Conservation (phyloP, 2,797 vertebrate genomes). For the Sternotherus odoratus region DNA sequence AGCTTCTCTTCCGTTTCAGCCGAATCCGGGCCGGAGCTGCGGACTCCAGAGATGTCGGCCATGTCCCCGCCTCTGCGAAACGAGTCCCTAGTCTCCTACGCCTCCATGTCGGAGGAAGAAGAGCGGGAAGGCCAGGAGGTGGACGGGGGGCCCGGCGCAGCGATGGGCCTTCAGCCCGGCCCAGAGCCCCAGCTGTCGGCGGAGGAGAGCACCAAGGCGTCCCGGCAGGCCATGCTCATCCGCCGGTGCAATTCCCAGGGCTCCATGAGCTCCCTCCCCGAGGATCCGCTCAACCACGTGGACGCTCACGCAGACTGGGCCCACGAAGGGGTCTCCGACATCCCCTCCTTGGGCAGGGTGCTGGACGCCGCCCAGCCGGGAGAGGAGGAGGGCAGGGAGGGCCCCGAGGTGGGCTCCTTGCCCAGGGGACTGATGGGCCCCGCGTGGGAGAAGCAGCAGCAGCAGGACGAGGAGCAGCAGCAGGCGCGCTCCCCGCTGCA, state of each 20-base stretch:
- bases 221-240: slow-evolving; percentile 61
- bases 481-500: slow-evolving; percentile 48
- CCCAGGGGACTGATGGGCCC: slow-evolving; percentile 55
- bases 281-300: slow-evolving; percentile 63
- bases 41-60: slow-evolving; percentile 54
- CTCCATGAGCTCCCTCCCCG: slow-evolving; percentile 65
- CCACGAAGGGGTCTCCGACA: slow-evolving; percentile 36
- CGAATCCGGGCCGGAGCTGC: slow-evolving; percentile 50
- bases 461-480: background rate
- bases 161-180: background rate
- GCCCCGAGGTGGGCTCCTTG: slow-evolving; percentile 29
- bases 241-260: slow-evolving; percentile 68
- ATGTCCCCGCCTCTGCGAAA: slow-evolving; percentile 60
- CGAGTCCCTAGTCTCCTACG: slow-evolving; percentile 66
- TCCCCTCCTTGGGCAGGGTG: slow-evolving; percentile 40
- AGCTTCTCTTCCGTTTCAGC: slow-evolving; percentile 4
- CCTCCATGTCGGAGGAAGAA: slow-evolving; percentile 70
- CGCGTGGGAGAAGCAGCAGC: slow-evolving; percentile 56
- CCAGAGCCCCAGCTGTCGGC: slow-evolving; percentile 13
- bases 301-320: slow-evolving; percentile 65
- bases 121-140: slow-evolving; percentile 63
- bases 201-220: slow-evolving; percentile 52
- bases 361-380: slow-evolving; percentile 49
- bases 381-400: slow-evolving; percentile 54
- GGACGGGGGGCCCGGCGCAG: slow-evolving; percentile 41